phyloP scores from a whole-genome alignment of 2,888 invertebrate genomes.

The Eledone cirrhosa region DNA sequence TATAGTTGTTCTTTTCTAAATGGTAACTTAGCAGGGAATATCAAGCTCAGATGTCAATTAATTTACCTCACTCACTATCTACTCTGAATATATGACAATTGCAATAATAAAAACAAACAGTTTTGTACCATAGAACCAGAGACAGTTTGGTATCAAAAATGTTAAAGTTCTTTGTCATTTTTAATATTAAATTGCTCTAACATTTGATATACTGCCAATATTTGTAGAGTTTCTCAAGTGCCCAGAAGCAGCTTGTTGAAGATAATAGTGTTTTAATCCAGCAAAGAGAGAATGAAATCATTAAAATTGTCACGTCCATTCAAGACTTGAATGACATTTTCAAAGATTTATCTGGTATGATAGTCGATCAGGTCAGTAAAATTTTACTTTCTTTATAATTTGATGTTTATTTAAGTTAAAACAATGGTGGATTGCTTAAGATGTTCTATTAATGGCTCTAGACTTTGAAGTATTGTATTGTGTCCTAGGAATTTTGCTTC shows the following conservation, averaged over 20 bases:
- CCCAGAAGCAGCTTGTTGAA: slow-evolving; percentile 86
- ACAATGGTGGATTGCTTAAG: too few species aligned
- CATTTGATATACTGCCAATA: background rate
- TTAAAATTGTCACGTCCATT: slow-evolving; percentile 87
- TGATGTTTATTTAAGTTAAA: too few species aligned
- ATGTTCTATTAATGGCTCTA: too few species aligned
- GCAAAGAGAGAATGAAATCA: slow-evolving; percentile 78
- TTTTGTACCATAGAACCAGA: too few species aligned
- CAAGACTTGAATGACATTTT: slow-evolving; percentile 92
- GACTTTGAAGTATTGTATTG: too few species aligned
- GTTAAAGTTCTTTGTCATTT: background rate
- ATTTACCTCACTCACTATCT: too few species aligned
- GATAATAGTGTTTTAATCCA: slow-evolving; percentile 60
- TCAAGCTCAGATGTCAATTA: too few species aligned
- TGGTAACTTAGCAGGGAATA: too few species aligned
- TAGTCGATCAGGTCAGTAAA: slow-evolving; percentile 72
- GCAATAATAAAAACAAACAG: background rate
- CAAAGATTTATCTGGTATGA: slow-evolving; percentile 76
- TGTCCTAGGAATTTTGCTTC: too few species aligned
- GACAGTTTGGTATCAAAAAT: too few species aligned
- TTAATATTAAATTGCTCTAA: background rate
- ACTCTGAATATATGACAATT: background rate
- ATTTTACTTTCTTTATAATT: too few species aligned
- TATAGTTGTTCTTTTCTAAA: too few species aligned
- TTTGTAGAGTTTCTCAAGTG: slow-evolving; percentile 66